Evolutionary conservation across 2,888 invertebrate species (phyloP), one percentile per base, ranked within the genome.

Genomic region (Hirtodrosophila cameraria): DNA sequence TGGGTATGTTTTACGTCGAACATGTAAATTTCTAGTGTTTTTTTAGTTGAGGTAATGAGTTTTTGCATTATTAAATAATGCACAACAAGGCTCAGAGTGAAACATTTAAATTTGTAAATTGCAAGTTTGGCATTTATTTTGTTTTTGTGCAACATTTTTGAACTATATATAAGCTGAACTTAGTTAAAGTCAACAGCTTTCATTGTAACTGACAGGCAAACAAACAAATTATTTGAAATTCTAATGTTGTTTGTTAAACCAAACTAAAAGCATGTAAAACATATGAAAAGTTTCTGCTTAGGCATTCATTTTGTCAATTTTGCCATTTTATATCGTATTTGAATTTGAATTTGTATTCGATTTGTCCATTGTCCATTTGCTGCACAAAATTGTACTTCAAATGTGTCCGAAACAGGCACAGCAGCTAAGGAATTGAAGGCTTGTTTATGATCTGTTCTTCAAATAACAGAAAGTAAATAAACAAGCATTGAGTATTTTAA

Each of bases 311-410:
- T 52, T 20, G 39, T 52, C 38, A 39, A 39, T 35, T 39, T 52
- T 45, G 36, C 28, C 48, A 48, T 45, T 70, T 31, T 57, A 54
- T 61, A 35, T 13, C 11, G 18, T 39, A 55, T 76, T 70, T 73
- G 46, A 41, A 39, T 67, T 55, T 52, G 58, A 66, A 58, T 65
- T 43, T 12, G n/a, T n/a, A n/a, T 13, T 13, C 23, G 13, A 49
- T 63, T 68, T 62, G 50, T 69, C 43, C 55, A n/a, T 5, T 11
- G 20, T 11, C 27, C 12, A 41, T 7, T 38, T 30, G 53, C 33
- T 16, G 12, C 35, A 39, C 30, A 11, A 33, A 42, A n/a, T 43
- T 43, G 43, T 49, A 36, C 58, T 59, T 59, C 28, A 60, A 45
- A 49, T 49, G 54, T 72, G 55, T 62, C 72, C 20, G n/a, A 2